Evolutionary conservation across 2,797 vertebrate genomes (phyloP).

Genomic region (Babyrousa celebensis): DNA sequence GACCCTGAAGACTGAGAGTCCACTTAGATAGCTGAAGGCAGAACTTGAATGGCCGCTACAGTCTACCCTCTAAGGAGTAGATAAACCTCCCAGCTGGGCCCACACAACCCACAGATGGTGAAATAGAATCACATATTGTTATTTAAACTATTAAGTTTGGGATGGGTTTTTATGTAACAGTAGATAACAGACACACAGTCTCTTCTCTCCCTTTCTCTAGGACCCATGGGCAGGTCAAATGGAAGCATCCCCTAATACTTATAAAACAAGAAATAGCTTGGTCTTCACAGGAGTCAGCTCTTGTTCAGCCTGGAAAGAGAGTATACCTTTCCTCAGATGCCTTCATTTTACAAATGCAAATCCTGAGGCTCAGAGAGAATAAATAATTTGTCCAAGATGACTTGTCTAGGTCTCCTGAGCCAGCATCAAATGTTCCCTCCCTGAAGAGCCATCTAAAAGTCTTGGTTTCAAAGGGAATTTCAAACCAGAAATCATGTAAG

Average conservation of each 20-base stretch:
- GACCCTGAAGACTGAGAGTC: neutral
- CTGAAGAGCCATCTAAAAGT: neutral
- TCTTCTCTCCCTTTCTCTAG: neutral
- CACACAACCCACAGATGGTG: constrained; percentile 11
- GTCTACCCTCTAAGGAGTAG: neutral
- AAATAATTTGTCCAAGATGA: neutral
- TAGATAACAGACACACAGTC: neutral
- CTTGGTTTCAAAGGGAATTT: constrained; percentile 32
- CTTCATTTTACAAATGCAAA: constrained; percentile 48
- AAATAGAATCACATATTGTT: neutral
- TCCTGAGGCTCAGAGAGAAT: neutral
- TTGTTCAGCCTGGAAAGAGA: neutral
- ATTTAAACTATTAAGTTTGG: constrained; percentile 29
- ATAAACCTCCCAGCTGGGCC: neutral
- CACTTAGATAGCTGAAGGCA: neutral
- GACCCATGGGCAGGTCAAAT: neutral
- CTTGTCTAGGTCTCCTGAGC: neutral
- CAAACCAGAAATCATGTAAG: neutral
- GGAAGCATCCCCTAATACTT: neutral
- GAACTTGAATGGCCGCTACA: neutral
- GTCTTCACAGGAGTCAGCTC: neutral
- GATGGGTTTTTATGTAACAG: constrained; percentile 10
- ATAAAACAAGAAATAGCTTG: neutral
- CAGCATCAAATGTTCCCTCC: neutral
- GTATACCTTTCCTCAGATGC: neutral